These are phyloP conservation scores for Napeogenes sylphis DNA, from an alignment of 2,888 invertebrate genomes.

Conservation along the genomic window DNA sequence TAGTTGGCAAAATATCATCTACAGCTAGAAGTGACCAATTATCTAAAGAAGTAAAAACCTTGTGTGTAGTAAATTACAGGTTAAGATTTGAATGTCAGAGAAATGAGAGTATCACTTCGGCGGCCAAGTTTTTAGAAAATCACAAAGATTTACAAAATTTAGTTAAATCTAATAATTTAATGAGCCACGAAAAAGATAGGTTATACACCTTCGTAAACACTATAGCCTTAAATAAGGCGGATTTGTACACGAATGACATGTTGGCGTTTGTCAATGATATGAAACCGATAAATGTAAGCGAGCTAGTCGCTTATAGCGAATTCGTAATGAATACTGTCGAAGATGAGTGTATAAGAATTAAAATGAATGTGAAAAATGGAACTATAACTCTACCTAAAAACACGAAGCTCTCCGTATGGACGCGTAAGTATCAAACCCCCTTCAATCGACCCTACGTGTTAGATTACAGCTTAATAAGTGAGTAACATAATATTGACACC, in stretches of 20 bases:
- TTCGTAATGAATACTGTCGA: conserved; percentile 32
- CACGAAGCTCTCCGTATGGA: background rate
- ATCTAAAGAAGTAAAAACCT: conserved; percentile 18
- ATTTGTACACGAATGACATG: conserved; percentile 29
- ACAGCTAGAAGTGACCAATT: conserved; percentile 14
- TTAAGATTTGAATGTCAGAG: conserved; percentile 33
- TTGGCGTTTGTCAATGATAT: conserved; percentile 28
- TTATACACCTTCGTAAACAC: conserved; percentile 31
- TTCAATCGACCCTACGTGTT: background rate
- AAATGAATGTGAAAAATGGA: conserved; percentile 15
- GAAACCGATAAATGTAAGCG: conserved; percentile 30
- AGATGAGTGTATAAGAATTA: conserved; percentile 13
- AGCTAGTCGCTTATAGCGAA: conserved; percentile 33
- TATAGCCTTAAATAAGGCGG: conserved; percentile 25
- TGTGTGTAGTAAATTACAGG: conserved; percentile 27
- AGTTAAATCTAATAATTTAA: conserved; percentile 12
- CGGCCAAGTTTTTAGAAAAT: conserved; percentile 10
- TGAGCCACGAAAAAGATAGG: conserved; percentile 30
- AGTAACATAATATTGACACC: background rate
- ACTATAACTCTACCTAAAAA: background rate
- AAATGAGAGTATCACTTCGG: conserved; percentile 27
- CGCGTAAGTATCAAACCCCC: background rate
- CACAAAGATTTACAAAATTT: conserved; percentile 20
- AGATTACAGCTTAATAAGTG: background rate
- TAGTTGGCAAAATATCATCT: conserved; percentile 24